Base-by-base conservation (phyloP, 1,140 invertebrate genomes). In the Conopomorpha cramerella region DNA sequence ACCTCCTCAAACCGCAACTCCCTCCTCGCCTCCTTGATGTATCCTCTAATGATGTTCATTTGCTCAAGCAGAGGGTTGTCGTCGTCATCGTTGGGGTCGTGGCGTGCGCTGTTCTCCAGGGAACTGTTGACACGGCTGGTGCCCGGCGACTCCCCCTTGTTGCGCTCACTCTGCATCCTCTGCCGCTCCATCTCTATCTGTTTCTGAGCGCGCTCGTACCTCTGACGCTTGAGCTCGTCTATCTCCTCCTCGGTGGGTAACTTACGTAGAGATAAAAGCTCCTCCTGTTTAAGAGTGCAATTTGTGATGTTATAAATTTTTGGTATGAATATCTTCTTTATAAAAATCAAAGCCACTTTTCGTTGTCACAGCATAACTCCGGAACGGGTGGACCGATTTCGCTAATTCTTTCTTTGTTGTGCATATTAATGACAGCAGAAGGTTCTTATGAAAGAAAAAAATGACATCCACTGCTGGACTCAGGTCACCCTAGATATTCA, bases 11-110 rank as follows among this genome's bases (percentile, higher is more conserved):
- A 89, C 48, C 82, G 81, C 40, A 86, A 78, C 27, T 86, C 87
- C 39, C 87, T 82, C 50, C 86, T 85, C 0, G 96, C 96, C 74
- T 97, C 92, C 49, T 91, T 88, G 13, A 99, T 95, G 55, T 95
- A 98, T 13, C 87, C 89, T 36, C 86, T 81, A 31, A 98, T 90
- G 44, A 93, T 96, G 51, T 92, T 93, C 82, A 98, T 98, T 80
- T 97, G 95, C 60, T 95, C 91, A 10, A 96, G 79, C 44, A 97
- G 81, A 0, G 95, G 94, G 78, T 95, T 90, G 42, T 90, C 84
- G 34, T 88, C 57, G 16, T 65, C 67, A n/a, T n/a, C n/a, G n/a
- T n/a, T n/a, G n/a, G n/a, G n/a, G n/a, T n/a, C n/a, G 30, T 13
- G 7, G 33, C 14, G 34, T 32, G 10, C 34, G 32, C 14, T 30